Evolutionary conservation across 2,888 invertebrate species (phyloP).

Genomic region (Ashinkailepas kermadecensis): DNA sequence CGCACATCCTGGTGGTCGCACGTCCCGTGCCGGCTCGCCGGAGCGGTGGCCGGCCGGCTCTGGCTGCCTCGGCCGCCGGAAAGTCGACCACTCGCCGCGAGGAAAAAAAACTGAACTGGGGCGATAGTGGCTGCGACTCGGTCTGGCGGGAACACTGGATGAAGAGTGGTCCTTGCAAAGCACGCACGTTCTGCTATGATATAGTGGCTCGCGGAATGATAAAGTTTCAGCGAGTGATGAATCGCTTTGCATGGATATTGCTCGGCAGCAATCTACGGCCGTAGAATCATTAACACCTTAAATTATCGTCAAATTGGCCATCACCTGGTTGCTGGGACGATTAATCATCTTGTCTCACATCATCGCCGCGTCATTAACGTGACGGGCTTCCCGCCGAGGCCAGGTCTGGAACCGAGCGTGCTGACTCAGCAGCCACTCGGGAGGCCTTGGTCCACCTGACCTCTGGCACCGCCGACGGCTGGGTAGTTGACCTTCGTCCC

Average conservation of each 20-base stretch:
- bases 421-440: neutral
- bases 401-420: neutral
- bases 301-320: constrained; percentile 22
- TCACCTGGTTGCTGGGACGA: constrained; percentile 8
- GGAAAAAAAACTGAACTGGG: neutral
- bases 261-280: neutral
- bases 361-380: constrained; percentile 8
- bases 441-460: neutral
- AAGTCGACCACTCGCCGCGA: no score
- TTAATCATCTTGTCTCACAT: constrained; percentile 6
- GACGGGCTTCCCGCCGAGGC: neutral
- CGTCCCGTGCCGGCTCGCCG: neutral
- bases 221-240: neutral
- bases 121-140: neutral
- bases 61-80: neutral
- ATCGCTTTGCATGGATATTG: constrained; percentile 22
- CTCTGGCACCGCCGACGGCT: neutral
- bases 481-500: neutral
- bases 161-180: neutral
- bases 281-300: constrained; percentile 19
- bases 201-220: neutral
- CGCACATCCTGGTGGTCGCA: neutral
- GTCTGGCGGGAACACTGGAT: neutral
- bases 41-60: no score
- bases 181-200: neutral